Base-by-base conservation (phyloP, 2,888 invertebrate species). In the Ischnura elegans region DNA sequence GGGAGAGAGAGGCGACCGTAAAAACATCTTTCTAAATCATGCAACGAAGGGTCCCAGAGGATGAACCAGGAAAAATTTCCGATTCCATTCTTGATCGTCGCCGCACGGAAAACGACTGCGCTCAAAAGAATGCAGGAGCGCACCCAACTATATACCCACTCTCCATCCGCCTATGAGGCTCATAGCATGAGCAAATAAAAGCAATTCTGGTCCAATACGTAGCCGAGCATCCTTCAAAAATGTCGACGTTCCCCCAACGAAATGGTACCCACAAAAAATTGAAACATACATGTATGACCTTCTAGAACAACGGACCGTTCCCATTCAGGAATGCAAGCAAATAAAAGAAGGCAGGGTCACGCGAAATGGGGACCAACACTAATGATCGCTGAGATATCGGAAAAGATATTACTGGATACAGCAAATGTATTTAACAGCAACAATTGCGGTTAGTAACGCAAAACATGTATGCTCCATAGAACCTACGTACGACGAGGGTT, bases 131-230 rank as follows among this genome's bases (percentile, higher is more conserved):
- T 61, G 6, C n/a, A n/a, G n/a, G n/a, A n/a, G n/a, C n/a, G n/a
- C n/a, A n/a, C n/a, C n/a, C n/a, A n/a, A n/a, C n/a, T n/a, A 61
- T 19, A 19, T 51, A 19, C 51, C 51, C 8, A 51, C 76, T 36
- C 76, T 76, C 76, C 29, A 13, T 29, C 36, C 76, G 36, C 3
- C 29, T 36, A n/a, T n/a, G n/a, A n/a, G n/a, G n/a, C n/a, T n/a
- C n/a, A n/a, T n/a, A n/a, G n/a, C n/a, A 16, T 76, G 16, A 76
- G 76, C 76, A n/a, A 76, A 76, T 76, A 76, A 76, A 76, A 76
- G 36, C 76, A n/a, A 25, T 6, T 36, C 76, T 76, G 29, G 13
- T 4, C 25, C 21, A 13, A 47, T 47, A 51, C 19, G 51, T 19
- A 51, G 13, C 51, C 76, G 16, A 76, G 10, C n/a, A 76, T 36